phyloP scores from a whole-genome alignment of 2,888 invertebrate genomes.

The Drosophila multiciliata region DNA sequence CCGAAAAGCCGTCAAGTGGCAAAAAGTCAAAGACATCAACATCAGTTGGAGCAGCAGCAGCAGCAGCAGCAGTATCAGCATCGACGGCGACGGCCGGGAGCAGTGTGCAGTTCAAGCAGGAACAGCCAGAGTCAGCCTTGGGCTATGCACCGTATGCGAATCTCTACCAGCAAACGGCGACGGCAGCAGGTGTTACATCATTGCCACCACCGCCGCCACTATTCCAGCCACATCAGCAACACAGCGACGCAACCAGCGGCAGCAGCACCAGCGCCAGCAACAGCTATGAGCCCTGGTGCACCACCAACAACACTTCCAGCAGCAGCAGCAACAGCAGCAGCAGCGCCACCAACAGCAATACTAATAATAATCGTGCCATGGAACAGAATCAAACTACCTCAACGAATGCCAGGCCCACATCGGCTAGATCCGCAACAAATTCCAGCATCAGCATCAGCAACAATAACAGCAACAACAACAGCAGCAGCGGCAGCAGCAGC shows the following conservation, averaged over 20 bases:
- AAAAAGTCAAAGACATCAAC: conserved; percentile 44
- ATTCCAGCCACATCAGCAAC: conserved; percentile 66
- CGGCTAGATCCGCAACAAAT: conserved; percentile 27
- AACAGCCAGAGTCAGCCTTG: conserved; percentile 65
- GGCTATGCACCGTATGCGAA: conserved; percentile 71
- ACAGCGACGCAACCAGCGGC: conserved; percentile 32
- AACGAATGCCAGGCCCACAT: conserved; percentile 38
- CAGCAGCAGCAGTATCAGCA: conserved; percentile 7
- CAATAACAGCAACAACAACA: conserved; percentile 31
- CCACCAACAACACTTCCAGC: conserved; percentile 56
- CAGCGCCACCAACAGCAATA: conserved; percentile 4
- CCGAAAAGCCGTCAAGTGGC: conserved; percentile 30
- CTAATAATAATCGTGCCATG: conserved; percentile 57
- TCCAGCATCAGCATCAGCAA: conserved; percentile 24
- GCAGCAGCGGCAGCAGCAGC: conserved; percentile 28
- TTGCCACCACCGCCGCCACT: conserved; percentile 62
- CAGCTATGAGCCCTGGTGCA: conserved; percentile 33
- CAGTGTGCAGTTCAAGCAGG: conserved; percentile 74
- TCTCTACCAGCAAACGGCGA: conserved; percentile 71
- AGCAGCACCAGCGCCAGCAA: conserved; percentile 28
- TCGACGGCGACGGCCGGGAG: conserved; percentile 7
- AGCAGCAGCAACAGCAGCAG: conserved; percentile 23
- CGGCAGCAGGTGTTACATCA: conserved; percentile 9
- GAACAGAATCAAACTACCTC: conserved; percentile 70
- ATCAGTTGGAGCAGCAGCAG: conserved; percentile 6